phyloP scores from a whole-genome alignment of 2,113 vertebrate species.

The Butorides virescens region DNA sequence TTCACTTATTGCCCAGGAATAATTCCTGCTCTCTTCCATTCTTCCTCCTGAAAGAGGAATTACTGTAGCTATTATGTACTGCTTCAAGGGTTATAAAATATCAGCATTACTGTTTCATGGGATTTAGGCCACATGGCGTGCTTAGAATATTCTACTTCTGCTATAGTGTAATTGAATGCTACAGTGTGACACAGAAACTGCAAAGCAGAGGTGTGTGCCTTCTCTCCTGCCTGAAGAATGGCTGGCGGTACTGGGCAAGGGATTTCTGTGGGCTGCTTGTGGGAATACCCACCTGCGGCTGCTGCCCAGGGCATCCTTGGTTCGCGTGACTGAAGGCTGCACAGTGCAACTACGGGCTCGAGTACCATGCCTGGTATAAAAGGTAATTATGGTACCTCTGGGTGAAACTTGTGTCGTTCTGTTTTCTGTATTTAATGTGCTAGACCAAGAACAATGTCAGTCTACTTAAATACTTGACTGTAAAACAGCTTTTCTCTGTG shows the following conservation, averaged over 20 bases:
- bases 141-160: neutral
- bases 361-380: rapidly evolving
- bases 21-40: neutral
- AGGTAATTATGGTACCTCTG: neutral
- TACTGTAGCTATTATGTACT: neutral
- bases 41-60: neutral
- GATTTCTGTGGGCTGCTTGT: neutral
- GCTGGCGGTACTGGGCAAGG: rapidly evolving
- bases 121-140: rapidly evolving
- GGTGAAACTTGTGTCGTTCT: neutral
- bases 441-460: neutral
- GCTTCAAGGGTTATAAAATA: neutral
- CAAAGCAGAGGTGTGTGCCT: neutral
- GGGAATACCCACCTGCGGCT: neutral
- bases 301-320: rapidly evolving
- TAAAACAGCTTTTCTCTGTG: neutral
- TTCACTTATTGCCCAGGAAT: neutral
- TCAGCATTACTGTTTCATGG: rapidly evolving
- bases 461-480: neutral
- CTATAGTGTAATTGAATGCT: rapidly evolving
- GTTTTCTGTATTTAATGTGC: neutral
- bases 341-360: rapidly evolving
- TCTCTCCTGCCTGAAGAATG: rapidly evolving
- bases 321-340: too few relatives aligned
- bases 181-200: rapidly evolving